Conservation (phyloP, 2,888 invertebrate species). For the Chelonus formosanus region DNA sequence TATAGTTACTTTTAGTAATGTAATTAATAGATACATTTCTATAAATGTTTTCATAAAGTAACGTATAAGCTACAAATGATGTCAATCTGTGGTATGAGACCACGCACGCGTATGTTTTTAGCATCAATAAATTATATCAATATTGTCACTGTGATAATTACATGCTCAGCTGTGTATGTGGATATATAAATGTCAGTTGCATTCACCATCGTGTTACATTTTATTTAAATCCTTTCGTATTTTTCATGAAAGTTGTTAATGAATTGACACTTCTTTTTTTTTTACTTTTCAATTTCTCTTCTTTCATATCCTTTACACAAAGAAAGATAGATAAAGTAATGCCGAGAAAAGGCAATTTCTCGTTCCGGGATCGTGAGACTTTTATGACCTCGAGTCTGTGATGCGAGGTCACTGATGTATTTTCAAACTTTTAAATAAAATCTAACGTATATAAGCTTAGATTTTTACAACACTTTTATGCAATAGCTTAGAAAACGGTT, state of each 20-base stretch:
- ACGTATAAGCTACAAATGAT: conserved; percentile 3
- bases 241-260: not conserved
- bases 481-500: no score
- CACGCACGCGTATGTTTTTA: not conserved
- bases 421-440: conserved; percentile 14
- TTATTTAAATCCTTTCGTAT: conserved; percentile 32
- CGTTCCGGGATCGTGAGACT: conserved; percentile 27
- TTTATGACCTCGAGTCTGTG: conserved; percentile 26
- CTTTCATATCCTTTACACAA: not conserved
- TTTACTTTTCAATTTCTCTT: not conserved
- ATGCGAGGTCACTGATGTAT: conserved; percentile 22
- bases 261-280: conserved; percentile 14
- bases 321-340: conserved; percentile 13
- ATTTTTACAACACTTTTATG: conserved; percentile 4
- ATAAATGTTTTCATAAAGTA: not conserved
- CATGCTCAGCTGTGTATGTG: conserved; percentile 37
- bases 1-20: no score
- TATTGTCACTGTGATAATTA: conserved; percentile 11
- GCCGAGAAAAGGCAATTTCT: conserved; percentile 26
- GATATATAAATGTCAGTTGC: conserved; percentile 40
- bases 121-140: conserved; percentile 16
- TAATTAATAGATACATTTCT: no score
- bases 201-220: conserved; percentile 39
- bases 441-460: conserved; percentile 16
- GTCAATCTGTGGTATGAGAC: not conserved